Conservation (phyloP, 2,888 invertebrate species). For the Eupithecia subfuscata region DNA sequence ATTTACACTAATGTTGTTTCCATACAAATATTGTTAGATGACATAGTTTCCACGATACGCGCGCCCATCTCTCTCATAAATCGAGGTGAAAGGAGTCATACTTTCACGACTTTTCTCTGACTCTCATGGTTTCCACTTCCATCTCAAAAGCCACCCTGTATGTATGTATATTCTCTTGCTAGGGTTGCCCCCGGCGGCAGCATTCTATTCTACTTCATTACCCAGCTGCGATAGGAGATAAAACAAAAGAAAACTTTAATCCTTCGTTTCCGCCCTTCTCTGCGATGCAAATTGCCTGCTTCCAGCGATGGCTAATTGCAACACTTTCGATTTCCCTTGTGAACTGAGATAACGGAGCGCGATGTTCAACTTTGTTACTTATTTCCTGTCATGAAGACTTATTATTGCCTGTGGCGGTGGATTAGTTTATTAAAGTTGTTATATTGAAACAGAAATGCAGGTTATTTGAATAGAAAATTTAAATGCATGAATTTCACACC, state of each 20-base stretch:
- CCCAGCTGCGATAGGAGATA: background rate
- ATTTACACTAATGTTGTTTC: background rate
- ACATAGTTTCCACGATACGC: background rate
- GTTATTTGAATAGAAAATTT: background rate
- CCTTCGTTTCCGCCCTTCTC: background rate
- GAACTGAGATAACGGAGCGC: background rate
- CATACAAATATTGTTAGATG: background rate
- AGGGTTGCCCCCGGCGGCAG: background rate
- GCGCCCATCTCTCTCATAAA: too few relatives aligned
- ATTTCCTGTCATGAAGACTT: background rate
- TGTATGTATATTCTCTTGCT: background rate
- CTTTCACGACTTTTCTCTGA: too few relatives aligned
- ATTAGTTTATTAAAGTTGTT: background rate
- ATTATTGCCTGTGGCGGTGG: background rate
- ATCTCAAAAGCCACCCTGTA: too few relatives aligned
- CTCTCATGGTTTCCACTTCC: background rate
- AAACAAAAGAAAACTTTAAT: background rate
- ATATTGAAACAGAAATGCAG: background rate
- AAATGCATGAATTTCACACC: background rate
- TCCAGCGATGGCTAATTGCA: conserved; percentile 10
- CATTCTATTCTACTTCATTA: background rate
- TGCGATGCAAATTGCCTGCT: background rate
- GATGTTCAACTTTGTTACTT: background rate
- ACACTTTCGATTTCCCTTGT: conserved; percentile 6
- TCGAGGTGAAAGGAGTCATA: too few relatives aligned